A percentile compares a stretch with the other conserved stretches of the same genome.
Evolutionary conservation across 1,140 invertebrate species (phyloP).

Genomic region (Magallana ariakensis): DNA sequence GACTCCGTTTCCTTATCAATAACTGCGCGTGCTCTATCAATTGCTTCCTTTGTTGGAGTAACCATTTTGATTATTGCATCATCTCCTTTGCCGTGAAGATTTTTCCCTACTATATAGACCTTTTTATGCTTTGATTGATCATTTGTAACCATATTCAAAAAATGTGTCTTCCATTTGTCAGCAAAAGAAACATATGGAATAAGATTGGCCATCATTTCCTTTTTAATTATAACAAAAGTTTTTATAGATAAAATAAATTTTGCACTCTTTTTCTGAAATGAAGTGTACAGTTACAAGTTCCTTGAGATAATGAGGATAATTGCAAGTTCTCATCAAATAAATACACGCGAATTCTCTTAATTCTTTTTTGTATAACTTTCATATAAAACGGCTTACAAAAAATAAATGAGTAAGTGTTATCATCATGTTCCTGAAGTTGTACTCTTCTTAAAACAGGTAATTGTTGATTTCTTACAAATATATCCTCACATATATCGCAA

Average conservation of each 20-base stretch:
- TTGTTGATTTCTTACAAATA: neutral
- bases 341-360: neutral
- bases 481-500: neutral
- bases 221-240: neutral
- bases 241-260: neutral
- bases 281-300: neutral
- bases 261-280: neutral
- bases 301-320: neutral
- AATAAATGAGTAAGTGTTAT: neutral
- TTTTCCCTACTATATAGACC: slow-evolving; percentile 1
- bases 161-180: neutral
- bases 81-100: neutral
- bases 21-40: neutral
- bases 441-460: neutral
- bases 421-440: neutral
- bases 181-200: neutral
- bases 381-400: neutral
- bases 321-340: neutral
- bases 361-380: neutral
- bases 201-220: neutral
- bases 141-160: slow-evolving; percentile 2
- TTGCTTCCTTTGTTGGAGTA: neutral
- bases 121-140: neutral
- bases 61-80: neutral
- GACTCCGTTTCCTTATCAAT: slow-evolving; percentile 1